Conservation (phyloP, 2,797 vertebrate species). For the Hippocampus kuda region DNA sequence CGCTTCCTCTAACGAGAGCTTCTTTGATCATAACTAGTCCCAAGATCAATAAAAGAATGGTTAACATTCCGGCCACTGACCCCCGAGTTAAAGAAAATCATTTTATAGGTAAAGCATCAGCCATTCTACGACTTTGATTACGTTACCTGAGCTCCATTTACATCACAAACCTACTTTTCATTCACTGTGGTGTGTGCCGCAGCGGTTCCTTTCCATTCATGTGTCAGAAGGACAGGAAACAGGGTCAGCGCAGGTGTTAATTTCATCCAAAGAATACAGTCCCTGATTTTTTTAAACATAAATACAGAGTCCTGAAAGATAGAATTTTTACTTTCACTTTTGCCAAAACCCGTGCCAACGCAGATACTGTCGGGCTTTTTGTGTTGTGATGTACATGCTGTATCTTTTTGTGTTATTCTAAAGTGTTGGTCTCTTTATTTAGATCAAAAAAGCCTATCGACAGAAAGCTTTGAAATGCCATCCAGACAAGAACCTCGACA, state of each 20-base stretch:
- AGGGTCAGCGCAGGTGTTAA: constrained; percentile 43
- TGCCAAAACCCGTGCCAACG: constrained; percentile 26
- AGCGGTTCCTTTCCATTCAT: constrained; percentile 30
- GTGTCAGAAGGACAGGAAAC: constrained; percentile 36
- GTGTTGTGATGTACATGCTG: constrained; percentile 1
- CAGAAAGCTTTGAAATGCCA: constrained; percentile 91
- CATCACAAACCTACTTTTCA: constrained; percentile 24
- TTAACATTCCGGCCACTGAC: constrained; percentile 51
- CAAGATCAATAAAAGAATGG: constrained; percentile 40
- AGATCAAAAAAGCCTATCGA: constrained; percentile 95
- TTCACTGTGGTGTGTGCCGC: constrained; percentile 16
- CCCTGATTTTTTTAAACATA: constrained; percentile 17
- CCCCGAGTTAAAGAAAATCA: constrained; percentile 9
- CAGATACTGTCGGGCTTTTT: constrained; percentile 13
- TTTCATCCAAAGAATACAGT: constrained; percentile 33
- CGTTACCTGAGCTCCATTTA: background rate
- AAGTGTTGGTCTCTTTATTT: constrained; percentile 21
- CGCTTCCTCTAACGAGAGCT: constrained; percentile 58
- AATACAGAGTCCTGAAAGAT: background rate
- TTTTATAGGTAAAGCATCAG: constrained; percentile 29
- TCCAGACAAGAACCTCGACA: constrained; percentile 95
- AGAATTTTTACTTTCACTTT: background rate
- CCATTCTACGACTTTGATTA: background rate
- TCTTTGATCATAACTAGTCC: constrained; percentile 52
- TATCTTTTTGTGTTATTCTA: background rate